phyloP scores from a whole-genome alignment of 2,888 invertebrate genomes.

The Ephialtes manifestator region DNA sequence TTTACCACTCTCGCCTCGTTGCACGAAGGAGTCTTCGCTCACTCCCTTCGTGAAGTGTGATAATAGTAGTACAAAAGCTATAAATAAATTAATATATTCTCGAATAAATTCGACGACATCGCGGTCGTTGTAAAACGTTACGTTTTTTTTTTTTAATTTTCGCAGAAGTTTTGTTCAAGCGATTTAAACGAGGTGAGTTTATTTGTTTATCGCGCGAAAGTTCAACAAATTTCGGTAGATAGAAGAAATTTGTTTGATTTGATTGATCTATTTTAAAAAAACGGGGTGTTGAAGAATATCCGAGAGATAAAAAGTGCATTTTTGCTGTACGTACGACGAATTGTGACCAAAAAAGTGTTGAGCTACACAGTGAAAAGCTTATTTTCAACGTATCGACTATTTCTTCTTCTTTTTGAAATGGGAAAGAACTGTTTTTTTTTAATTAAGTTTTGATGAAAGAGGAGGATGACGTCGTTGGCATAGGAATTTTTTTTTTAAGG shows the following conservation, averaged over 20 bases:
- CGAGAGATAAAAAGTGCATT: conserved; percentile 45
- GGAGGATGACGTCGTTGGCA: too few species aligned
- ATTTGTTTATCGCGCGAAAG: conserved; percentile 7
- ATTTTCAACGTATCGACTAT: neutral
- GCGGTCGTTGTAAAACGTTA: conserved; percentile 50
- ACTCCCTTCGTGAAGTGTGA: conserved; percentile 27
- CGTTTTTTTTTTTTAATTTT: conserved; percentile 27
- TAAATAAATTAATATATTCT: too few species aligned
- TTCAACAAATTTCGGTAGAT: neutral
- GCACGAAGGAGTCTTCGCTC: conserved; percentile 59
- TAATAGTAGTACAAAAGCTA: neutral
- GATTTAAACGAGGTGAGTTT: conserved; percentile 64
- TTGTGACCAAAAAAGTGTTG: conserved; percentile 23
- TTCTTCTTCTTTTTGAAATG: conserved; percentile 2
- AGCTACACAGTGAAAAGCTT: conserved; percentile 12
- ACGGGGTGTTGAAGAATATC: conserved; percentile 11
- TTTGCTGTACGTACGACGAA: conserved; percentile 21
- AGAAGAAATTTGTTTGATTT: neutral
- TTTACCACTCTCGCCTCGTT: conserved; percentile 84
- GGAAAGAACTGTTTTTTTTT: neutral
- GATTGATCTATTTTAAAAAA: neutral
- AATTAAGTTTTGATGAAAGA: neutral
- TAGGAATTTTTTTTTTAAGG: too few species aligned
- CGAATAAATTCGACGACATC: conserved; percentile 29
- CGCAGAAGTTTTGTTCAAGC: conserved; percentile 37